A percentile compares a stretch with the other conserved stretches of the same genome.
phyloP scores from a whole-genome alignment of 2,113 vertebrate genomes.

The Thinocorus orbignyianus region DNA sequence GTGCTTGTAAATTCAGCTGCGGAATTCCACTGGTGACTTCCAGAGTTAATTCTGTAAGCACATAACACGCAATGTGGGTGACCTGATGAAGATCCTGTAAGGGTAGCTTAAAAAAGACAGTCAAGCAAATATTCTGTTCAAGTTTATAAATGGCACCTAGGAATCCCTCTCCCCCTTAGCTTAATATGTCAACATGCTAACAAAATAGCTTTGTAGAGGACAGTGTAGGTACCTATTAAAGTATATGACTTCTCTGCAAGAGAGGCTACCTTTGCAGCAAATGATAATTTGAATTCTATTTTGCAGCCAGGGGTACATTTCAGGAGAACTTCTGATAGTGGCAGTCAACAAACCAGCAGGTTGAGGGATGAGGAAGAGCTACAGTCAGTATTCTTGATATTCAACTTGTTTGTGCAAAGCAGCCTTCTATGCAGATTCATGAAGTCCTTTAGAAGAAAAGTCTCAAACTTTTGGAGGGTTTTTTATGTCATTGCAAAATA shows the following conservation, averaged over 20 bases:
- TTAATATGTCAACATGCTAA: not conserved
- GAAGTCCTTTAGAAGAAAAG: not conserved
- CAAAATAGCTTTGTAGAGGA: not conserved
- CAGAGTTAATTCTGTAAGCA: not conserved
- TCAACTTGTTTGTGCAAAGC: not conserved
- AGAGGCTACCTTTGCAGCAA: not conserved
- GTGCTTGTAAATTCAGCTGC: not conserved
- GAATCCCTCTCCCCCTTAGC: not conserved
- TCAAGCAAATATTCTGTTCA: not conserved
- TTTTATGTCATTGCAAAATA: slow-evolving; percentile 1
- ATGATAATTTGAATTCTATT: not conserved
- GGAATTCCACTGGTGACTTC: not conserved
- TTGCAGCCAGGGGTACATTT: not conserved
- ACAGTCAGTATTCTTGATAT: not conserved
- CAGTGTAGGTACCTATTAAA: not conserved
- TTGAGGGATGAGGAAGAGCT: not conserved
- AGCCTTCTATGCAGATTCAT: not conserved
- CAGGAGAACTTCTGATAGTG: not conserved
- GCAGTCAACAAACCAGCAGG: not conserved
- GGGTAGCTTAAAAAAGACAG: not conserved
- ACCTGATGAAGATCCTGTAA: not conserved
- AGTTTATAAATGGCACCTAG: not conserved
- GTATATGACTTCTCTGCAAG: not conserved
- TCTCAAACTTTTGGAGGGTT: not conserved
- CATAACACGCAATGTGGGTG: not conserved